Percentiles rank a stretch among this genome's conserved stretches.
phyloP scores from a whole-genome alignment of 2,888 invertebrate genomes.

The Thumatha senex region DNA sequence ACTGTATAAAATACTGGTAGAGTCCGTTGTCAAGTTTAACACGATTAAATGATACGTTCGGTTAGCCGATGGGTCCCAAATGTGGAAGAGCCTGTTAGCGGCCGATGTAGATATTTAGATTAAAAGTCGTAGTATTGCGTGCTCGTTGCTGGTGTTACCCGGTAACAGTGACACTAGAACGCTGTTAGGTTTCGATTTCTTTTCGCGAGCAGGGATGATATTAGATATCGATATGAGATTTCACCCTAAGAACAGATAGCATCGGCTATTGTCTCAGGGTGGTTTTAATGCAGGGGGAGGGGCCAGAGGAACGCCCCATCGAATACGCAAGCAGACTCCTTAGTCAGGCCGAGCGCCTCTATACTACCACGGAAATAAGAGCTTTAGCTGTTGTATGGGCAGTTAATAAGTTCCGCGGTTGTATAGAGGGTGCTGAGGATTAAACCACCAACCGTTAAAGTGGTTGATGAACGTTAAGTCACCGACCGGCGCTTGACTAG shows the following conservation, averaged over 20 bases:
- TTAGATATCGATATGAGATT: background rate
- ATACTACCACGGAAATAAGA: background rate
- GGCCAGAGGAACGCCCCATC: background rate
- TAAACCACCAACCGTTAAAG: no score
- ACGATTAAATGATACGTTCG: background rate
- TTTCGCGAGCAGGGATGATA: background rate
- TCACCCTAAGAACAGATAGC: conserved; percentile 11
- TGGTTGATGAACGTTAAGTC: no score
- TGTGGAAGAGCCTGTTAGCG: background rate
- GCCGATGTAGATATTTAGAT: background rate
- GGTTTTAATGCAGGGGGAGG: conserved; percentile 18
- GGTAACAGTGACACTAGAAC: background rate
- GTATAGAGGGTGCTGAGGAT: no score
- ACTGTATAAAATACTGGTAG: background rate
- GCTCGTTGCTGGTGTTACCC: background rate
- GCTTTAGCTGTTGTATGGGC: conserved; percentile 1
- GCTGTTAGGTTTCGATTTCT: background rate
- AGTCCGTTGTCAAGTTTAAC: background rate
- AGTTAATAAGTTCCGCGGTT: background rate
- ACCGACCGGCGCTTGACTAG: no score
- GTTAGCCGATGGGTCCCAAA: background rate
- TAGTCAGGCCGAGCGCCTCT: background rate
- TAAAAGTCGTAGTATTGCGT: background rate
- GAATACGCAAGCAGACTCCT: conserved; percentile 8
- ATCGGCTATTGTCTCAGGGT: conserved; percentile 17